Evolutionary conservation across 2,888 invertebrate species (phyloP).

Genomic region (Lymantria monacha): DNA sequence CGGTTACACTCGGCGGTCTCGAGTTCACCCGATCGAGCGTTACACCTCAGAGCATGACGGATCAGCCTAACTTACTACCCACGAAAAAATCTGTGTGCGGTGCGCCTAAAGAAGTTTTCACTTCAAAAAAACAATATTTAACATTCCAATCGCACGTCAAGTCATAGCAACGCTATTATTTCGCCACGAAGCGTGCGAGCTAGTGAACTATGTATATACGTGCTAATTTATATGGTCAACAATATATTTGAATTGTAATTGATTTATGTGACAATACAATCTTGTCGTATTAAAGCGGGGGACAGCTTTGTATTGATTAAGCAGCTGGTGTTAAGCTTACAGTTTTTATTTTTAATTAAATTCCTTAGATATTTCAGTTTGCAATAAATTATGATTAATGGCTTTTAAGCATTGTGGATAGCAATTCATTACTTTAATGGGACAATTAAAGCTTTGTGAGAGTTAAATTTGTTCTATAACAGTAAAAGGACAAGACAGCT

Average conservation of each 20-base stretch:
- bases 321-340: conserved; percentile 27
- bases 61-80: no score
- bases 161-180: conserved; percentile 7
- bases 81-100: no score
- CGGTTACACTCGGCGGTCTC: no score
- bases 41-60: no score
- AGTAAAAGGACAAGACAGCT: background rate
- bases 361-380: conserved; percentile 23
- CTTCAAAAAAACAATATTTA: no score
- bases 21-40: no score
- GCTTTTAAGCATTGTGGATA: background rate
- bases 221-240: conserved; percentile 39
- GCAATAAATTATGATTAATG: conserved; percentile 29
- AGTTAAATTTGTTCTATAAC: background rate
- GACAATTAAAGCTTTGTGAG: conserved; percentile 5
- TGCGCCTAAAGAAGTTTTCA: no score
- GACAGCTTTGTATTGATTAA: conserved; percentile 28
- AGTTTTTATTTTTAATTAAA: conserved; percentile 28
- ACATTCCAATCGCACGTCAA: no score
- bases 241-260: conserved; percentile 39
- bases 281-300: conserved; percentile 32
- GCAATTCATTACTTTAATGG: conserved; percentile 4
- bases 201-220: conserved; percentile 18
- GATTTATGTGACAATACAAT: conserved; percentile 46
- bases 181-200: conserved; percentile 20